Percentiles rank a stretch among this genome's conserved stretches.
Evolutionary conservation across 2,888 invertebrate species (phyloP).

Genomic region (Diogma glabrata): DNA sequence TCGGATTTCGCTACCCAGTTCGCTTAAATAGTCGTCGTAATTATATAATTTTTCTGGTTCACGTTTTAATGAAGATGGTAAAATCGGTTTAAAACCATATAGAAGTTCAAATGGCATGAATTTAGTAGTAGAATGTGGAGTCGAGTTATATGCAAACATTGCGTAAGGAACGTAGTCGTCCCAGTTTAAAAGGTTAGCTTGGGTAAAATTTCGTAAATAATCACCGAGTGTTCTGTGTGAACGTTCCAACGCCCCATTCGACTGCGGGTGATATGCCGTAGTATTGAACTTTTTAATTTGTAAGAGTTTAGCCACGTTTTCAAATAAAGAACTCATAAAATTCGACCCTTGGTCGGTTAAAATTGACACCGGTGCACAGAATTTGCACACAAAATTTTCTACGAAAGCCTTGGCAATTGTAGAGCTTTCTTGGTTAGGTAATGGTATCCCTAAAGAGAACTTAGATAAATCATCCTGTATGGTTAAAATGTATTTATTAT

Average conservation of each 20-base stretch:
- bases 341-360: not conserved
- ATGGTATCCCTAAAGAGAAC: conserved; percentile 24
- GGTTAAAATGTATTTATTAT: no score
- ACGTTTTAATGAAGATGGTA: conserved; percentile 22
- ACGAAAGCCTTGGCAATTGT: conserved; percentile 23
- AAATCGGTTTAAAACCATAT: conserved; percentile 26
- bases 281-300: no score
- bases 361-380: not conserved
- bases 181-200: conserved; percentile 23
- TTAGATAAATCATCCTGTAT: conserved; percentile 28
- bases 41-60: conserved; percentile 17
- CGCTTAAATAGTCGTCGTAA: conserved; percentile 20
- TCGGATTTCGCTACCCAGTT: no score
- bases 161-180: conserved; percentile 24
- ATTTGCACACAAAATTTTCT: not conserved
- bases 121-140: conserved; percentile 25
- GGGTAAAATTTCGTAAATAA: conserved; percentile 25
- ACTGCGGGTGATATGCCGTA: no score
- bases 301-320: no score
- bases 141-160: conserved; percentile 26
- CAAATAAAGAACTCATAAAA: conserved; percentile 4
- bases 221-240: conserved; percentile 24
- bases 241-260: no score
- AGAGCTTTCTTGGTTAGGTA: conserved; percentile 24
- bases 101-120: conserved; percentile 28